Evolutionary conservation across 1,140 invertebrate genomes (phyloP), one percentile per base, ranked within the genome.

Genomic region (Contarinia nasturtii): DNA sequence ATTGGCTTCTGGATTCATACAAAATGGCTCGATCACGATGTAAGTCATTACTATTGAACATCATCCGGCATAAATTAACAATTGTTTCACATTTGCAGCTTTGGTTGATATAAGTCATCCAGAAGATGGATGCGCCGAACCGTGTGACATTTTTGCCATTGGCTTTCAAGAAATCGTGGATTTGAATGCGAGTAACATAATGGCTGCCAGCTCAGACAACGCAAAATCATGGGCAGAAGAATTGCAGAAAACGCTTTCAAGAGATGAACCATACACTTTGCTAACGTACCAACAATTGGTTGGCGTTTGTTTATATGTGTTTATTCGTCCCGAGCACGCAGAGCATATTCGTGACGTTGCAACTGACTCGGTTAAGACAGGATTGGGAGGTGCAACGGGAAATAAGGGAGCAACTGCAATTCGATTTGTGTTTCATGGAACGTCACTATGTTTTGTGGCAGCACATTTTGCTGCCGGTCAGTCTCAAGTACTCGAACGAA

Each of bases 91-190:
- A 27, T 27, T 27, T 27, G 27, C 12, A 43, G 41, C 66, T 15
- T 56, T 73, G 14, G 66, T 75, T 0, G 67, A 72, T 55, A 56
- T 66, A 7, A 62, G 61, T 37, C 58, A 65, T 54, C 57, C 61
- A 0, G 63, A 66, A 18, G 63, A 63, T 33, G 55, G 65, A 50
- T 54, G 51, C 50, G 71, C 71, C 54, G 68, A 76, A 52, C 79
- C 80, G 37, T 76, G 83, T 33, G 93, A 98, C 67, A 86, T 99
- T 47, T 97, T 83, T 73, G 92, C 90, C 2, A 89, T 99, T 60
- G 96, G 95, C 17, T 97, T 99, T 69, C 87, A 99, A 67, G 96
- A 99, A 76, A 98, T 99, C 54, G 94, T 99, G 10, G 95, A 99
- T 70, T 69, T 99, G 42, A 98, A 95, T 74, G 95, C 96, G 4